A percentile compares a stretch with the other conserved stretches of the same genome.
Conservation (phyloP, 1,140 invertebrate species). For the Aphidius gifuensis region DNA sequence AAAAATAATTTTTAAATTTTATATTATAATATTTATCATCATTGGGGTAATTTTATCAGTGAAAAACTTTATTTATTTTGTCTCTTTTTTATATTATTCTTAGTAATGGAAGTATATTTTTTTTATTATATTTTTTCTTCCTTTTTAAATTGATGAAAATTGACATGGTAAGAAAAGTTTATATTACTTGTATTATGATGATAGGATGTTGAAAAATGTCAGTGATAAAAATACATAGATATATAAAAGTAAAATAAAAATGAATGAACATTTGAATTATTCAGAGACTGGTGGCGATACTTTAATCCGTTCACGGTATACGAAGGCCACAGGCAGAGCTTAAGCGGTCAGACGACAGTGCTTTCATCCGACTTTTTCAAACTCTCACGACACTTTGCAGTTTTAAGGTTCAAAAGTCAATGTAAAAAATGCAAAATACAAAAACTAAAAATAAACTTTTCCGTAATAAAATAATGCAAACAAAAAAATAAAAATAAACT, state of each 20-base stretch:
- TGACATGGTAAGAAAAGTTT: constrained; percentile 38
- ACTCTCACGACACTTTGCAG: background rate
- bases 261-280: constrained; percentile 44
- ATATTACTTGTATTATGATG: constrained; percentile 14
- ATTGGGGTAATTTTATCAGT: too few relatives aligned
- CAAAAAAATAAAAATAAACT: too few relatives aligned
- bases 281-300: constrained; percentile 50
- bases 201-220: too few relatives aligned
- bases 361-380: constrained; percentile 22
- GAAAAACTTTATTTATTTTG: too few relatives aligned
- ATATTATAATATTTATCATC: too few relatives aligned
- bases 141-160: too few relatives aligned
- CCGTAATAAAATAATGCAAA: too few relatives aligned
- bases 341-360: constrained; percentile 12
- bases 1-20: background rate
- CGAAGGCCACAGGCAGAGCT: constrained; percentile 15
- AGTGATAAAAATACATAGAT: too few relatives aligned
- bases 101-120: too few relatives aligned
- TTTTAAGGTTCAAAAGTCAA: background rate
- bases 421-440: background rate
- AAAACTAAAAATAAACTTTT: background rate
- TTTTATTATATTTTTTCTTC: too few relatives aligned
- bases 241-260: too few relatives aligned
- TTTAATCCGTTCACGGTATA: constrained; percentile 44
- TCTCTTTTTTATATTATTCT: too few relatives aligned